Evolutionary conservation across 2,888 invertebrate genomes (phyloP).

Genomic region (Hydriomena furcata): DNA sequence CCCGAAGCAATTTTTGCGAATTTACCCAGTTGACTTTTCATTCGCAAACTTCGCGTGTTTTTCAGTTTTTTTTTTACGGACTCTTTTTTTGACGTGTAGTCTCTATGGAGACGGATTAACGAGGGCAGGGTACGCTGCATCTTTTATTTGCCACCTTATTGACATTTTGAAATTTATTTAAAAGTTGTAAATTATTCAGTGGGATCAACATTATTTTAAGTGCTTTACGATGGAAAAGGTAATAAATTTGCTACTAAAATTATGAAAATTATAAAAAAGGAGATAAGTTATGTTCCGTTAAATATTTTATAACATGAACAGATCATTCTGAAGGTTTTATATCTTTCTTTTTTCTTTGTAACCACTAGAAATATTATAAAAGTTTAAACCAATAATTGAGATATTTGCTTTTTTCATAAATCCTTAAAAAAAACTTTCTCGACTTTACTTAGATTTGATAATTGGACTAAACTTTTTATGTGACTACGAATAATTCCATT

Average conservation of each 20-base stretch:
- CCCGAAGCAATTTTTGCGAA: constrained; percentile 67
- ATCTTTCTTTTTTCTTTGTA: no score
- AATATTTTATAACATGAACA: no score
- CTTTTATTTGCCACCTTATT: constrained; percentile 44
- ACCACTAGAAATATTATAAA: no score
- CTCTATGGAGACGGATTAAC: constrained; percentile 46
- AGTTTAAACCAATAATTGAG: no score
- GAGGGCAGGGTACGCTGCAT: constrained; percentile 45
- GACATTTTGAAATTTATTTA: constrained; percentile 35
- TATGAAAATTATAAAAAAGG: no score
- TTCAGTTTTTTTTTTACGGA: constrained; percentile 42
- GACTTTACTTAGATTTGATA: no score
- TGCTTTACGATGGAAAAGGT: constrained; percentile 5
- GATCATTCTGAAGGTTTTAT: no score
- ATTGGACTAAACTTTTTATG: no score
- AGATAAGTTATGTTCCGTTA: no score
- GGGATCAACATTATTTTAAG: constrained; percentile 11
- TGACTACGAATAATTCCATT: no score
- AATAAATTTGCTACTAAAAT: constrained; percentile 13
- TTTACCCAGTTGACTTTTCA: constrained; percentile 59
- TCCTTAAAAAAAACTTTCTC: no score
- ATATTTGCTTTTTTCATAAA: no score
- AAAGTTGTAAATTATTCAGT: constrained; percentile 15
- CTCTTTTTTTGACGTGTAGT: constrained; percentile 34
- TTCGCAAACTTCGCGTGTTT: constrained; percentile 44